Evolutionary conservation across 2,113 vertebrate genomes (phyloP).

Genomic region (Forbesichthys agassizii): DNA sequence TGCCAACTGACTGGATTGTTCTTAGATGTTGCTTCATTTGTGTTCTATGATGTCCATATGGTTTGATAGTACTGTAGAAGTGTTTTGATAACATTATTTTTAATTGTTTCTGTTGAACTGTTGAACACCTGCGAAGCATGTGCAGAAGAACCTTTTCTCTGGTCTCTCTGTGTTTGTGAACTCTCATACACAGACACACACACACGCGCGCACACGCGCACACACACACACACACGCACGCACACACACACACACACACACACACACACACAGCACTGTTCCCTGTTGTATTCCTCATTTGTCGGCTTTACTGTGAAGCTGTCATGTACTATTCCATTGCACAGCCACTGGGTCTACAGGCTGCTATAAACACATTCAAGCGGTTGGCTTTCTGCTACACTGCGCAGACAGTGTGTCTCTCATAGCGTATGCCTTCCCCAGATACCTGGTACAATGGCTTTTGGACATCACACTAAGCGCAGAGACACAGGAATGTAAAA

Average conservation of each 20-base stretch:
- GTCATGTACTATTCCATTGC: conserved; percentile 38
- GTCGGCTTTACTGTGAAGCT: conserved; percentile 35
- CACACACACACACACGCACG: neutral
- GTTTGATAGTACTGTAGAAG: too few species aligned
- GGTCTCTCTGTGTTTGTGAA: neutral
- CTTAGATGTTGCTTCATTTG: too few species aligned
- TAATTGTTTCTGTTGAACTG: too few species aligned
- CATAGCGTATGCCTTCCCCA: neutral
- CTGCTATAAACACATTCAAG: conserved; percentile 19
- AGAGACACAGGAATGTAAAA: too few species aligned
- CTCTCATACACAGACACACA: neutral
- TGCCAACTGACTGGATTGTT: too few species aligned
- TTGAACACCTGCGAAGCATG: neutral
- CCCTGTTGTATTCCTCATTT: conserved; percentile 29
- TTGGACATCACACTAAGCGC: neutral
- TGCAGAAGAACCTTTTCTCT: neutral
- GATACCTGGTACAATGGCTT: neutral
- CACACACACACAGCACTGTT: conserved; percentile 14
- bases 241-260: conserved; percentile 1
- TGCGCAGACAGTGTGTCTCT: conserved; percentile 26
- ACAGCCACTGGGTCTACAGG: conserved; percentile 20
- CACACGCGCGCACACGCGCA: neutral
- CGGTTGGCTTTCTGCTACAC: conserved; percentile 29
- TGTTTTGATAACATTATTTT: too few species aligned
- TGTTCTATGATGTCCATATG: too few species aligned